Evolutionary conservation across 1,140 invertebrate genomes (phyloP).

Genomic region (Glossosoma conforme): DNA sequence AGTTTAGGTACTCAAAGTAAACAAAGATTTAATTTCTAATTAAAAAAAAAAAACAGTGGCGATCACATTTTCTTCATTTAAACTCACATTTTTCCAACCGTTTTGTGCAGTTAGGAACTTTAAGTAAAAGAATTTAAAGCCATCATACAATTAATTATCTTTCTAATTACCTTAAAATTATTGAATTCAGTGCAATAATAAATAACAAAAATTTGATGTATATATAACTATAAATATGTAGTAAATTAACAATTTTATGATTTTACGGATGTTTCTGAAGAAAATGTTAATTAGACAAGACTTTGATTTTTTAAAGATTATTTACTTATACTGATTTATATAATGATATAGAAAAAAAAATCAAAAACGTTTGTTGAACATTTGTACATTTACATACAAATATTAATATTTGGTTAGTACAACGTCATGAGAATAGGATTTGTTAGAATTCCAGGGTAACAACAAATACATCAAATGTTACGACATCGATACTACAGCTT

Average conservation of each 20-base stretch:
- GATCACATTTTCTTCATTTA: neutral
- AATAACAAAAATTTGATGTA: neutral
- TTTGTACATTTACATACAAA: too few species aligned
- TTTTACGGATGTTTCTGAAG: neutral
- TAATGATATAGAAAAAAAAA: too few species aligned
- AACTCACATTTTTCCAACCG: neutral
- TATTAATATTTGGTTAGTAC: too few species aligned
- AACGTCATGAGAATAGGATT: too few species aligned
- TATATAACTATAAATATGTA: neutral
- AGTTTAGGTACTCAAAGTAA: neutral
- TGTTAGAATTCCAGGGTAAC: too few species aligned
- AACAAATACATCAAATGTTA: too few species aligned
- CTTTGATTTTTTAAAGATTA: too few species aligned
- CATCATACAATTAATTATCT: slow-evolving; percentile 4
- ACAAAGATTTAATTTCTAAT: slow-evolving; percentile 5
- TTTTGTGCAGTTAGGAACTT: slow-evolving; percentile 17
- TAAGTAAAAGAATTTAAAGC: slow-evolving; percentile 12
- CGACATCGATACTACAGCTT: too few species aligned
- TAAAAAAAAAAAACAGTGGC: slow-evolving; percentile 3
- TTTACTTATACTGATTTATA: too few species aligned
- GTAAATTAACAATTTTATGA: neutral
- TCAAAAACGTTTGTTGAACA: too few species aligned
- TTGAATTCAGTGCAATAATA: neutral
- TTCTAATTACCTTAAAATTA: neutral
- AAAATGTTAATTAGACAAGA: neutral